Percentiles rank a stretch among this genome's conserved stretches.
Evolutionary conservation across 2,797 vertebrate genomes (phyloP).

Genomic region (Trichosurus vulpecula): DNA sequence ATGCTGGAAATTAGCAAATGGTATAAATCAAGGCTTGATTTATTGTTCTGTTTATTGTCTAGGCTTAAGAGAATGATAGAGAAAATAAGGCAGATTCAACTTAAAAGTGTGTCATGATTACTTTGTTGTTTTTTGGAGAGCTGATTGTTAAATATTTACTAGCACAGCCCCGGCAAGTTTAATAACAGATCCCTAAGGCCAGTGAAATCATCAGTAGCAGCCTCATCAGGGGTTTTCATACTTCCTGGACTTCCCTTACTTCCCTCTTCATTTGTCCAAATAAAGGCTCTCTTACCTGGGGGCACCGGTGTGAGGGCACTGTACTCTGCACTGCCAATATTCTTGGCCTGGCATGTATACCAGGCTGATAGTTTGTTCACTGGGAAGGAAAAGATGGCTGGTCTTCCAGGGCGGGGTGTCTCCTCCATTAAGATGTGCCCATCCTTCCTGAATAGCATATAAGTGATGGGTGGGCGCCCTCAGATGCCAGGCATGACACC

Average conservation of each 20-base stretch:
- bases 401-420: fast-evolving
- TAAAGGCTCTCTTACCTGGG: slow-evolving; percentile 50
- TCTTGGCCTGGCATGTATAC: slow-evolving; percentile 57
- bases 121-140: not conserved
- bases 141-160: not conserved
- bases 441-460: slow-evolving; percentile 6
- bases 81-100: not conserved
- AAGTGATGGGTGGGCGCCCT: slow-evolving; percentile 64
- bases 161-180: not conserved
- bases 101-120: not conserved
- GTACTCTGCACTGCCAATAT: not conserved
- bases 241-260: not conserved
- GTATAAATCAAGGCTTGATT: not conserved
- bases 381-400: slow-evolving; percentile 61
- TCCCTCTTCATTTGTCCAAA: not conserved
- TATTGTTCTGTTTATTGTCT: not conserved
- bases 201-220: not conserved
- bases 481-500: slow-evolving; percentile 40
- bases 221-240: not conserved
- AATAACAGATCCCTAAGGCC: not conserved
- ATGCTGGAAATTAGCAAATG: not conserved
- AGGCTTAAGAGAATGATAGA: not conserved
- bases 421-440: not conserved
- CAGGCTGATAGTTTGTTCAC: not conserved
- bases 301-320: slow-evolving; percentile 4